Conservation (phyloP, 23 tunicate genomes). For the Halocynthia roretzi region DNA sequence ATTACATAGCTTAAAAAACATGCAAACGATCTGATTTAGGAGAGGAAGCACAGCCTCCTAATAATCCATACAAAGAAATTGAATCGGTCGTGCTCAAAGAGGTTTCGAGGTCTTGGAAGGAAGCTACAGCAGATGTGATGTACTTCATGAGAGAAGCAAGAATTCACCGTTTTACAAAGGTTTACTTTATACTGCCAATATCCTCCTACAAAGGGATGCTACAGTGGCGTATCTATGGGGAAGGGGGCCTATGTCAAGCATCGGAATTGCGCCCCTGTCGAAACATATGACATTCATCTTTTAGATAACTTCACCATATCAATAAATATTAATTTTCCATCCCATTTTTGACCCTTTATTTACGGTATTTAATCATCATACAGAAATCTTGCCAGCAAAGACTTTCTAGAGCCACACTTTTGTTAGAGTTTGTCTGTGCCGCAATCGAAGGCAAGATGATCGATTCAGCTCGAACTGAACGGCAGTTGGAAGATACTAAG, state of each 20-base stretch:
- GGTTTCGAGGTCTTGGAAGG: constrained; percentile 47
- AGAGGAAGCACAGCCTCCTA: not conserved
- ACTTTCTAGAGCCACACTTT: constrained; percentile 38
- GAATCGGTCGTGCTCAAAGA: constrained; percentile 41
- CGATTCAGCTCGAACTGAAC: constrained; percentile 20
- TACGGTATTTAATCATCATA: not conserved
- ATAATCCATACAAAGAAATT: constrained; percentile 35
- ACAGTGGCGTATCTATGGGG: too few relatives aligned
- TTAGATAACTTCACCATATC: too few relatives aligned
- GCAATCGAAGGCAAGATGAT: constrained; percentile 39
- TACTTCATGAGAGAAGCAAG: constrained; percentile 35
- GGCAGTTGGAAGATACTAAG: constrained; percentile 20
- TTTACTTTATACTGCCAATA: not conserved
- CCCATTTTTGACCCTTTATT: not conserved
- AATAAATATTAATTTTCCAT: too few relatives aligned
- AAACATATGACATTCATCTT: not conserved
- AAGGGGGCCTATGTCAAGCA: too few relatives aligned
- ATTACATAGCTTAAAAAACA: not conserved
- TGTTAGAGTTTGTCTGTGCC: constrained; percentile 49
- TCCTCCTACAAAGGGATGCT: too few relatives aligned
- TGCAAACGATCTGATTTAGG: not conserved
- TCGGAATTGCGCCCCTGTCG: not conserved
- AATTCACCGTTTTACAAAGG: constrained; percentile 54
- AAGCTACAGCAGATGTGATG: constrained; percentile 45
- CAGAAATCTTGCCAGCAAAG: constrained; percentile 50